Percentiles rank a stretch among this genome's conserved stretches.
These are phyloP conservation scores for Mirounga angustirostris DNA, from an alignment of 2,113 vertebrate species.

Conservation along the genomic window DNA sequence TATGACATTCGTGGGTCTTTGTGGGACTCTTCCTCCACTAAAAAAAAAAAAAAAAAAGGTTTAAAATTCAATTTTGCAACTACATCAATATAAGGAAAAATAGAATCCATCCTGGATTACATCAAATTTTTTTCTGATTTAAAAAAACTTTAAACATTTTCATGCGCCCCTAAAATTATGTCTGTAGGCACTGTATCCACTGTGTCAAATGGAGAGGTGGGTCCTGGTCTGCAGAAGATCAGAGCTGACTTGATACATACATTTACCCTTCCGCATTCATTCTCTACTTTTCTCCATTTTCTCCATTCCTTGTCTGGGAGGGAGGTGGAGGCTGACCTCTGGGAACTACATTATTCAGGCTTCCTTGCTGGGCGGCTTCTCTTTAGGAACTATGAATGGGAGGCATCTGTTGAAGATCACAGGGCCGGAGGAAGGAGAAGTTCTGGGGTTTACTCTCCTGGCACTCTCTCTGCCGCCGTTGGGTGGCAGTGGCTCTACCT, in stretches of 20 bases:
- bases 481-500: background rate
- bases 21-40: background rate
- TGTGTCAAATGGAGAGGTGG: background rate
- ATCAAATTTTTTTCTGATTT: background rate
- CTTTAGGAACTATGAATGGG: background rate
- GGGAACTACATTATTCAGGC: background rate
- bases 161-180: background rate
- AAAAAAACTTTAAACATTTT: background rate
- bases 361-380: background rate
- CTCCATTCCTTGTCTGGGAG: background rate
- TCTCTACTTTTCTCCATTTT: background rate
- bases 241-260: background rate
- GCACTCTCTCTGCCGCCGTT: background rate
- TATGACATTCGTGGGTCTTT: background rate
- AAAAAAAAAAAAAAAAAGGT: background rate
- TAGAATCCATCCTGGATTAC: background rate
- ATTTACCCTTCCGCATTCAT: background rate
- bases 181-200: background rate
- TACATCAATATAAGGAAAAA: background rate
- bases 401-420: background rate
- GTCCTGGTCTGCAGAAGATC: background rate
- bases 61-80: background rate
- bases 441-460: background rate
- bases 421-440: background rate
- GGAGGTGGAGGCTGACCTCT: background rate